A percentile compares a stretch with the other conserved stretches of the same genome.
Evolutionary conservation across 2,797 vertebrate genomes (phyloP).

Genomic region (Tapera naevia): DNA sequence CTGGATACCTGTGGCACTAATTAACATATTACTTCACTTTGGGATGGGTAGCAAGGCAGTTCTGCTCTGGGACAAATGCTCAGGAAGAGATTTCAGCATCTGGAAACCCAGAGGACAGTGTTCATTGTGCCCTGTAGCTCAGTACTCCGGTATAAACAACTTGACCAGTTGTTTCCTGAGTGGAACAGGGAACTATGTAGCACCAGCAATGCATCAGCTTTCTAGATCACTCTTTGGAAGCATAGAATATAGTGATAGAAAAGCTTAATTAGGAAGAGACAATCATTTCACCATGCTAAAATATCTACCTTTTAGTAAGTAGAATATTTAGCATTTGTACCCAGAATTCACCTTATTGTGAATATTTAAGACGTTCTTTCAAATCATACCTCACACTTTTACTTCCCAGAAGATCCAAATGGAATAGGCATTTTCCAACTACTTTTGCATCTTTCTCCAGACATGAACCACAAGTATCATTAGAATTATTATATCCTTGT

Average conservation of each 20-base stretch:
- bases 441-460: neutral
- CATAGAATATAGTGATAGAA: neutral
- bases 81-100: neutral
- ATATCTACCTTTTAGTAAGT: neutral
- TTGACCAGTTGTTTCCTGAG: neutral
- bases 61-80: neutral
- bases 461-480: neutral
- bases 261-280: neutral
- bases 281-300: neutral
- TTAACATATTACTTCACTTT: neutral
- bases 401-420: neutral
- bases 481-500: neutral
- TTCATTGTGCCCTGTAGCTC: neutral
- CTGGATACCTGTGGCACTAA: neutral
- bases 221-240: neutral
- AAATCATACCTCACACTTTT: neutral
- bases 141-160: neutral
- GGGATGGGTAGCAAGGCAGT: neutral
- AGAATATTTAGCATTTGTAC: neutral
- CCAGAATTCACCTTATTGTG: neutral
- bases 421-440: neutral
- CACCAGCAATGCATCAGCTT: neutral
- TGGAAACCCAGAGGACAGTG: neutral
- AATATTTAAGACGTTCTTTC: neutral
- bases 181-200: neutral